Evolutionary conservation across 2,797 vertebrate species (phyloP), one percentile per base, ranked within the genome.

Genomic region (Catamblyrhynchus diadema): DNA sequence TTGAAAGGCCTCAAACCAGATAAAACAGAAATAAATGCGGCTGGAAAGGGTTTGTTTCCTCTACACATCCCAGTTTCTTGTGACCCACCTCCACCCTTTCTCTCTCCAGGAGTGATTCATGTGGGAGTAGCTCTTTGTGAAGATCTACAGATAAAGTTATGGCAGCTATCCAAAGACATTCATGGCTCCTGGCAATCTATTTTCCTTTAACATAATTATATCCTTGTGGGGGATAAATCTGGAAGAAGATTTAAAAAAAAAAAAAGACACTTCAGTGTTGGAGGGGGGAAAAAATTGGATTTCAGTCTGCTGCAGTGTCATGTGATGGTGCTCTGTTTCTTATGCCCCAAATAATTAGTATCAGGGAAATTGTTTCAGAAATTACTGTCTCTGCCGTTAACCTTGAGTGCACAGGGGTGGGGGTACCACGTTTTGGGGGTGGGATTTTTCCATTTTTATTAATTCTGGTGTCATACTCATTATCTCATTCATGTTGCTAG

Each of bases 201-300:
- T 96, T 96, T 94, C 90, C 92, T 97, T 96, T 96, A 97, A 95
- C 91, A 59, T 97, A 97, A 97, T 97, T 97, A 96, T 96, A 95
- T 96, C 87, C 88, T 96, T 86, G 88, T 86, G 80, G 48, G 86
- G 88, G 80, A 94, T 94, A 90, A 95, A 93, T 94, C 41, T 75
- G 81, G 69, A 51, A 54, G 78, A 94, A 95, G 57, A 91, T 81
- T 84, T 41, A 2, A 13, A 12, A 28, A 25, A 10, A 57, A 39
- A 15, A 71, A 65, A 50, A 25, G 32, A 20, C n/a, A 17, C 18
- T 81, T 95, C 27, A 30, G 18, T 3, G 0, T 66, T 86, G 81
- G 66, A 94, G 62, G 64, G 42, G 60, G 0, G 4, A 17, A 81
- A 81, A 65, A 61, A 88, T 44, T 54, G 21, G 30, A 71, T 95